phyloP scores from a whole-genome alignment of 64 coral and sea anemone genomes.

The Stylophora pistillata region DNA sequence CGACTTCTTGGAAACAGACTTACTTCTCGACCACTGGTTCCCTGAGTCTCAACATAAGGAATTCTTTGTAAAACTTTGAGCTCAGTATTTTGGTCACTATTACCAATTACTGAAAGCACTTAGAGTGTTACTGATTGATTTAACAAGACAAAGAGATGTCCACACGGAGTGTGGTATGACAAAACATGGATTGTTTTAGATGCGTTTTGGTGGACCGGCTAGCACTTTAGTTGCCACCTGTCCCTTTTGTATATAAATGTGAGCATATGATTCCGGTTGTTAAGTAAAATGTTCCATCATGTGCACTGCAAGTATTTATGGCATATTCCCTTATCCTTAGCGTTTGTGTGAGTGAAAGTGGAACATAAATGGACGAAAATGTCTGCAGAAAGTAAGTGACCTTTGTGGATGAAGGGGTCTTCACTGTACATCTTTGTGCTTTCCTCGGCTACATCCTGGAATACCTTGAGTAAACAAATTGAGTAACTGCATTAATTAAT shows the following conservation, averaged over 20 bases:
- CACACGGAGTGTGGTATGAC: constrained; percentile 1
- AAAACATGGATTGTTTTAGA: background rate
- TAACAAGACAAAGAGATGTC: constrained; percentile 4
- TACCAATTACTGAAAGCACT: constrained; percentile 17
- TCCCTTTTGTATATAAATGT: background rate
- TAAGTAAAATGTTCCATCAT: background rate
- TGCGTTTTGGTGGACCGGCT: background rate
- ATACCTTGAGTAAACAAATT: background rate
- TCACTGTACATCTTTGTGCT: background rate
- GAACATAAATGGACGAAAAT: constrained; percentile 17
- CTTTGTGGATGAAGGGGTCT: constrained; percentile 1
- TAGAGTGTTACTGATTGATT: background rate
- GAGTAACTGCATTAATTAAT: background rate
- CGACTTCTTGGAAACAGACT: background rate
- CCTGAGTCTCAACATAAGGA: background rate
- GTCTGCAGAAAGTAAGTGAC: constrained; percentile 25
- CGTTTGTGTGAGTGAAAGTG: constrained; percentile 18
- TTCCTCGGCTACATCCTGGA: constrained; percentile 4
- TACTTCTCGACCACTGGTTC: background rate
- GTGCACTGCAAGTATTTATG: background rate
- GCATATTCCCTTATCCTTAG: constrained; percentile 11
- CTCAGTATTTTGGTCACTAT: background rate
- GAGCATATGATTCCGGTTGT: background rate
- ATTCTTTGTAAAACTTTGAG: background rate
- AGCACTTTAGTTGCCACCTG: background rate